phyloP scores from a whole-genome alignment of 2,797 vertebrate genomes.

The Micropoecilia bifurca region DNA sequence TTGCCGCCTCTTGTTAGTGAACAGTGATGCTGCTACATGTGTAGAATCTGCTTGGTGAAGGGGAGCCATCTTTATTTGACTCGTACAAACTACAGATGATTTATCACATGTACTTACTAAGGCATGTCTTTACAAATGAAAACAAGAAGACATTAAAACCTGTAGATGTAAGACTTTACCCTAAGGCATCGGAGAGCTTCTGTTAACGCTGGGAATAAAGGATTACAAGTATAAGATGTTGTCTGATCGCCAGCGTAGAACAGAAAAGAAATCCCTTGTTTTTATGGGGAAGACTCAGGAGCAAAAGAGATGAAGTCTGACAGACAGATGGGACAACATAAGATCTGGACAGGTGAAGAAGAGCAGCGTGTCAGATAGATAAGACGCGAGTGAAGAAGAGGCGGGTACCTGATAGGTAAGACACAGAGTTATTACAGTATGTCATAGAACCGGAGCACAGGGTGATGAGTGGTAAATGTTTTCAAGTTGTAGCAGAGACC shows the following conservation, averaged over 20 bases:
- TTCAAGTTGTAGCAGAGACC: neutral
- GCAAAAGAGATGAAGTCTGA: neutral
- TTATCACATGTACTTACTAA: neutral
- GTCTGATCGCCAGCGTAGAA: neutral
- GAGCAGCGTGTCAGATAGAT: constrained; percentile 9
- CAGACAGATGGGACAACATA: constrained; percentile 5
- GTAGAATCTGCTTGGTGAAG: neutral
- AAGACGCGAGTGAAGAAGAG: constrained; percentile 4
- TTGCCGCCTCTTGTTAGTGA: neutral
- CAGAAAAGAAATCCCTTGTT: neutral
- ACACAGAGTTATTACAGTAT: constrained; percentile 11
- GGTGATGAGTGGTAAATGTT: neutral
- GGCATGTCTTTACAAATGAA: neutral
- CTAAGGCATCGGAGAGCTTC: neutral
- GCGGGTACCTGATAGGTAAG: constrained; percentile 6
- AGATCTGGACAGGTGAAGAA: constrained; percentile 17
- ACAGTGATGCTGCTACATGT: neutral
- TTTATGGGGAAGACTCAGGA: neutral
- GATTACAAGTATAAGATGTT: constrained; percentile 1
- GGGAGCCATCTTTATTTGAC: neutral
- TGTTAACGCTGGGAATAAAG: neutral
- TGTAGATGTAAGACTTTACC: neutral
- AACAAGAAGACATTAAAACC: neutral
- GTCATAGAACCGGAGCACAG: neutral
- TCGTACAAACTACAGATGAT: neutral